Conservation (phyloP, 2,888 invertebrate species). For the Salpingus planirostris region DNA sequence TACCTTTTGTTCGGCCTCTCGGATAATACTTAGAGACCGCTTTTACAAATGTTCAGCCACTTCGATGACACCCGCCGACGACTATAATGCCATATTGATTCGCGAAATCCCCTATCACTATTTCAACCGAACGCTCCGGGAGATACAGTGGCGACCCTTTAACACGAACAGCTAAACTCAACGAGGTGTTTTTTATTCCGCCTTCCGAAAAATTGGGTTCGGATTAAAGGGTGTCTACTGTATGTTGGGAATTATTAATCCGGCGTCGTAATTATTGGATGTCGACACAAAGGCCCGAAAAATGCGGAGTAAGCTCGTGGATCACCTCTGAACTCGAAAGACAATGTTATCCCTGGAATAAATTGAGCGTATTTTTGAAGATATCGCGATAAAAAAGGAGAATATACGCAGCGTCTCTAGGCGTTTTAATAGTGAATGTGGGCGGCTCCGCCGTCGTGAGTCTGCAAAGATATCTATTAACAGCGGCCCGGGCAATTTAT, state of each 20-base stretch:
- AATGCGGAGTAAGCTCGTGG: no score
- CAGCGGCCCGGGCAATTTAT: slow-evolving; percentile 35
- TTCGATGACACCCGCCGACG: slow-evolving; percentile 6
- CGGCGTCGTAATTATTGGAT: no score
- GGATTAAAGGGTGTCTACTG: no score
- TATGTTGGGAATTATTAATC: no score
- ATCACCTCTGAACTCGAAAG: slow-evolving; percentile 16
- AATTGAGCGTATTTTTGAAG: slow-evolving; percentile 19
- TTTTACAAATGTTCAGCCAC: slow-evolving; percentile 9
- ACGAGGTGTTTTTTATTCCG: no score
- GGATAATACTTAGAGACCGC: slow-evolving; percentile 12
- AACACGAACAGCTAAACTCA: no score
- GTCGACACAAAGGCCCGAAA: no score
- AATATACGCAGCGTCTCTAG: slow-evolving; percentile 17
- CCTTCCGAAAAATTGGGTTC: no score
- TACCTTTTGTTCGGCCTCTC: slow-evolving; percentile 25
- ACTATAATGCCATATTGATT: no score
- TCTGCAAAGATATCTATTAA: slow-evolving; percentile 38
- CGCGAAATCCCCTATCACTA: no score
- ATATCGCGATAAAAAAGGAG: slow-evolving; percentile 15
- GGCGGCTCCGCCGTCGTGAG: slow-evolving; percentile 31
- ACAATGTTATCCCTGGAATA: slow-evolving; percentile 18
- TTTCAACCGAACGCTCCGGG: no score
- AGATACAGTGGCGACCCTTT: no score
- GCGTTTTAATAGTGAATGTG: slow-evolving; percentile 22